These are phyloP conservation scores for Vulpes vulpes DNA, from an alignment of 2,113 vertebrate species.

Conservation along the genomic window DNA sequence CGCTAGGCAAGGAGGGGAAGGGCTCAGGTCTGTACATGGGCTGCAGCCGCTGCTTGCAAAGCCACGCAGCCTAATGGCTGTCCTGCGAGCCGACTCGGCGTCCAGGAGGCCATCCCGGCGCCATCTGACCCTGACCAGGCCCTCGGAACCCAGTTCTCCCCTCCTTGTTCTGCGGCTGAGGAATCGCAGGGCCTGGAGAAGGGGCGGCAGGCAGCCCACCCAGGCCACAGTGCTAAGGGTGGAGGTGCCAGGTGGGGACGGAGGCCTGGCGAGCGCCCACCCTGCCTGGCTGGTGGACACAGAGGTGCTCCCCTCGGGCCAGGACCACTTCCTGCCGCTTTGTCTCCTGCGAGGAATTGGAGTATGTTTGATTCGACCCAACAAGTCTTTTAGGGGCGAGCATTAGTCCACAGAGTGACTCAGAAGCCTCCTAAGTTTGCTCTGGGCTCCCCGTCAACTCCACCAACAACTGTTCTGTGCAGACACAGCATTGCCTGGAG, in stretches of 20 bases:
- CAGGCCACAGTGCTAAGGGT: background rate
- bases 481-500: fast-evolving
- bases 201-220: background rate
- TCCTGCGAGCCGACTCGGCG: fast-evolving
- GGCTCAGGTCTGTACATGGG: fast-evolving
- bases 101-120: background rate
- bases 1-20: background rate
- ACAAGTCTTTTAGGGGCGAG: background rate
- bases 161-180: background rate
- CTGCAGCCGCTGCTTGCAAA: fast-evolving
- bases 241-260: fast-evolving
- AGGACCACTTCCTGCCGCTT: background rate
- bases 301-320: background rate
- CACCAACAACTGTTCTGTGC: background rate
- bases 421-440: background rate
- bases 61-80: fast-evolving
- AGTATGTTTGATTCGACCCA: background rate
- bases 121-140: fast-evolving
- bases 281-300: no score
- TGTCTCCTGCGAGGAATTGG: background rate
- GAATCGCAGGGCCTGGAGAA: background rate
- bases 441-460: background rate
- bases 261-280: background rate
- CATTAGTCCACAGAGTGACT: background rate
- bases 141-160: no score